Percentiles rank a stretch among this genome's conserved stretches.
These are phyloP conservation scores for Paelopatides confundens DNA, from an alignment of 53 echinoderm and acorn worm species.

Conservation along the genomic window DNA sequence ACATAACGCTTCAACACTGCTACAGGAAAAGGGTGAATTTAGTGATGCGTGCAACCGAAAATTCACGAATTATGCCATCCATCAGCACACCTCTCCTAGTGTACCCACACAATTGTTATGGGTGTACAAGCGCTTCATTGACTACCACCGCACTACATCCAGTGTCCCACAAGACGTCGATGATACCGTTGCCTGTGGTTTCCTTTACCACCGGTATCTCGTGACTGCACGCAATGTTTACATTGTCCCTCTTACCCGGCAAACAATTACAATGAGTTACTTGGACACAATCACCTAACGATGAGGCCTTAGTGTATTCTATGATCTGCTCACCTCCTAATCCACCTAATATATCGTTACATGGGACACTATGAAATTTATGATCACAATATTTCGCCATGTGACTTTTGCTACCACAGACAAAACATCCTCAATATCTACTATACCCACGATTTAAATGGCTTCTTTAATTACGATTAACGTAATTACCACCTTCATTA, in stretches of 20 bases:
- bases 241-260: not conserved
- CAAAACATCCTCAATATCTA: too few species aligned
- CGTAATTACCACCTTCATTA: too few species aligned
- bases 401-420: too few species aligned
- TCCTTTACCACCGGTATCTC: conserved; percentile 18
- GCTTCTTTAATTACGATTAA: too few species aligned
- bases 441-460: not conserved
- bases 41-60: not conserved
- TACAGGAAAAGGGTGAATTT: too few species aligned
- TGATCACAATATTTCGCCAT: not conserved
- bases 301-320: not conserved
- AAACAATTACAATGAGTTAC: not conserved
- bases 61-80: conserved; percentile 12
- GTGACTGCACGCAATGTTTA: not conserved
- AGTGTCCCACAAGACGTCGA: conserved; percentile 10
- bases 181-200: too few species aligned
- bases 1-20: not conserved
- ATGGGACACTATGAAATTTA: not conserved
- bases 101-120: not conserved
- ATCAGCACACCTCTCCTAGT: conserved; percentile 4
- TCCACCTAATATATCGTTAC: not conserved
- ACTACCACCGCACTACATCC: conserved; percentile 9
- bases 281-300: too few species aligned
- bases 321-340: not conserved
- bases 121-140: not conserved